These are phyloP conservation scores for Graphium colonna DNA, from an alignment of 2,888 invertebrate species.

Conservation along the genomic window DNA sequence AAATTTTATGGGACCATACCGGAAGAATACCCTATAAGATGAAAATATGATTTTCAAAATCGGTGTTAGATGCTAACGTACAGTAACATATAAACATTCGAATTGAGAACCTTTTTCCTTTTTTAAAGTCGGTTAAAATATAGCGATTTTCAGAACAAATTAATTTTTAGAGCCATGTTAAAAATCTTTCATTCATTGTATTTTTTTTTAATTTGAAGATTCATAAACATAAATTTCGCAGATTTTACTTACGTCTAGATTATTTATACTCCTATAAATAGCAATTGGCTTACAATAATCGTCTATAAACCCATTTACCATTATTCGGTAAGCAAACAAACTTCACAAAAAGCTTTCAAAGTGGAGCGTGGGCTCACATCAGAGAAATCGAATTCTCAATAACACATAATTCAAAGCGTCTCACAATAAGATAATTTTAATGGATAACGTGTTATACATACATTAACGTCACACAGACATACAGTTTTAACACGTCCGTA, in stretches of 20 bases:
- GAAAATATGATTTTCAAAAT: no score
- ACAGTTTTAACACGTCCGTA: not conserved
- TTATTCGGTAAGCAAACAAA: not conserved
- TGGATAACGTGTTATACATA: not conserved
- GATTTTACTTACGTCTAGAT: no score
- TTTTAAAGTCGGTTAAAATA: no score
- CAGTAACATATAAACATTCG: no score
- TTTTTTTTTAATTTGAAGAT: no score
- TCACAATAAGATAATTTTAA: not conserved
- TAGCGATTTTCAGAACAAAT: no score
- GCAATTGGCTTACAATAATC: not conserved
- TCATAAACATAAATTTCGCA: not conserved
- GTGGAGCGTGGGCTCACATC: not conserved
- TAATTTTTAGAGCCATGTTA: no score
- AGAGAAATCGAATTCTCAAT: not conserved
- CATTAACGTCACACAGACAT: not conserved
- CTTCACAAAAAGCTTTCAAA: not conserved
- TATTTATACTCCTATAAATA: not conserved
- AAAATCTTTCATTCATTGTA: no score
- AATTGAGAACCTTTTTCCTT: no score
- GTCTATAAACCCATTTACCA: not conserved
- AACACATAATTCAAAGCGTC: not conserved
- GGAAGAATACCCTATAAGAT: no score
- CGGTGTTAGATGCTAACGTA: no score
- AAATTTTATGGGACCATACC: no score